Conservation (phyloP, 2,113 vertebrate species). For the Halcyon senegalensis region DNA sequence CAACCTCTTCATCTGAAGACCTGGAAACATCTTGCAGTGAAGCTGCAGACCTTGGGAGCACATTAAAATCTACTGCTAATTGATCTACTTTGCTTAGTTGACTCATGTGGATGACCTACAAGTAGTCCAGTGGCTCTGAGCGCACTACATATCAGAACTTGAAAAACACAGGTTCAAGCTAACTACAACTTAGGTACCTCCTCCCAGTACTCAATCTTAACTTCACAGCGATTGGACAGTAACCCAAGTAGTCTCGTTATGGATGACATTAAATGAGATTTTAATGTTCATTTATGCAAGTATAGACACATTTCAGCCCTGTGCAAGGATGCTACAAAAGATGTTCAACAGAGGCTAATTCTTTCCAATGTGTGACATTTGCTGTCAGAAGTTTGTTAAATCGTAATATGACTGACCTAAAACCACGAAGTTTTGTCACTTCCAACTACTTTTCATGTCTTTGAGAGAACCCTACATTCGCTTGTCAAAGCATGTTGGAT, state of each 20-base stretch:
- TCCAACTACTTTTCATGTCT: not conserved
- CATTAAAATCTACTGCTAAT: not conserved
- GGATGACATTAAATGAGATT: not conserved
- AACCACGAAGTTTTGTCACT: not conserved
- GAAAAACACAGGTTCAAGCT: not conserved
- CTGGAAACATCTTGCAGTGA: conserved; percentile 4
- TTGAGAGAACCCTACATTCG: not conserved
- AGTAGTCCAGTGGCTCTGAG: not conserved
- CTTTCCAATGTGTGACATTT: not conserved
- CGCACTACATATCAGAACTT: not conserved
- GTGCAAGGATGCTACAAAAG: not conserved
- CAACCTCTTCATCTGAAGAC: not conserved
- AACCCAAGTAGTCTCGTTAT: not conserved
- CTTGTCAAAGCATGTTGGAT: not conserved
- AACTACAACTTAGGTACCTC: rapidly evolving
- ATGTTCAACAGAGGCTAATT: not conserved
- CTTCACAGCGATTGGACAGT: not conserved
- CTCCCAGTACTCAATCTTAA: not conserved
- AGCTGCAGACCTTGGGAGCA: not conserved
- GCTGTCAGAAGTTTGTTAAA: not conserved
- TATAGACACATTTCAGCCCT: not conserved
- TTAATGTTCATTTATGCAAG: not conserved
- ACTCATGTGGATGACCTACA: not conserved
- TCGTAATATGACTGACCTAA: not conserved
- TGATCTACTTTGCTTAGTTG: not conserved